Conservation (phyloP, 2,797 vertebrate species). For the Poliocrania exsul region DNA sequence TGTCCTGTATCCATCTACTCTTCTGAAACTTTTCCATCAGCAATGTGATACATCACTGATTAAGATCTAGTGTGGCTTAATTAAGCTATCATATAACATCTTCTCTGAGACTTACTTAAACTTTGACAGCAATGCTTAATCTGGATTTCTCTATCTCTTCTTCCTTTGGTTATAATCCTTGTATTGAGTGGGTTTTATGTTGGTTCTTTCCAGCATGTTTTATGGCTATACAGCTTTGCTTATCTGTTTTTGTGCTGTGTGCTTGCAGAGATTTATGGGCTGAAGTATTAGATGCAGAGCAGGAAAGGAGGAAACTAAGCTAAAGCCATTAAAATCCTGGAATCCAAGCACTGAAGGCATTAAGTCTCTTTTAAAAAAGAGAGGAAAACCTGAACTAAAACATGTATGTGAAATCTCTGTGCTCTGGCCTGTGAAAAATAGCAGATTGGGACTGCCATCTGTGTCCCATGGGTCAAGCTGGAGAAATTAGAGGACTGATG, state of each 20-base stretch:
- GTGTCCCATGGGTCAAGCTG: background rate
- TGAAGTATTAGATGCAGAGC: conserved; percentile 35
- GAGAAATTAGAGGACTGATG: background rate
- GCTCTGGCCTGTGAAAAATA: background rate
- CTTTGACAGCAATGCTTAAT: background rate
- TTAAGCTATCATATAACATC: background rate
- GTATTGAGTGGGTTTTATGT: background rate
- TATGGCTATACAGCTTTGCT: background rate
- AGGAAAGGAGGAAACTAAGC: conserved; percentile 7
- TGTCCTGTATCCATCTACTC: background rate
- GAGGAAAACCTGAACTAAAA: background rate
- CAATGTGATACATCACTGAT: background rate
- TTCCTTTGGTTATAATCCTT: background rate
- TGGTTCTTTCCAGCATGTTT: background rate
- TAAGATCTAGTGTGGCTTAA: background rate
- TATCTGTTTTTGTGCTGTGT: conserved; percentile 39
- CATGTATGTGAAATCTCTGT: background rate
- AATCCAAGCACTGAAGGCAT: background rate
- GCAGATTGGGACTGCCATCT: background rate
- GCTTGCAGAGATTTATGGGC: conserved; percentile 46
- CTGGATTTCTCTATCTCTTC: background rate
- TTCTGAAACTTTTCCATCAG: background rate
- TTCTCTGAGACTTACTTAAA: background rate
- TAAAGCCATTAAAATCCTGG: conserved; percentile 27
- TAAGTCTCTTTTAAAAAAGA: background rate